Conservation (phyloP, 2,797 vertebrate genomes). For the Pogonophryne albipinna region DNA sequence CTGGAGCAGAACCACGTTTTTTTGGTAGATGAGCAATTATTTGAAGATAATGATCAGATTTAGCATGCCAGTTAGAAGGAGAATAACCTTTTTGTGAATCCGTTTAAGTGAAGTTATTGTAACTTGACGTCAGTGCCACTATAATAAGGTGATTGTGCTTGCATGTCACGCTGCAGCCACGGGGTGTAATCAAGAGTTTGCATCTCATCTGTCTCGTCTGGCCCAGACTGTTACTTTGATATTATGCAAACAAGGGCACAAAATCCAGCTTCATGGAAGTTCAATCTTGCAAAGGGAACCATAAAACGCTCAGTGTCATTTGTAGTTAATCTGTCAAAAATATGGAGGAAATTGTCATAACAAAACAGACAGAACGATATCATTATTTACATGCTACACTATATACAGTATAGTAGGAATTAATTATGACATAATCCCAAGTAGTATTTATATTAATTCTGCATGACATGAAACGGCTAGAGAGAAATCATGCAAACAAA, state of each 20-base stretch:
- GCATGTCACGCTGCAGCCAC: constrained; percentile 4
- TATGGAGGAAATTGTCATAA: background rate
- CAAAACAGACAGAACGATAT: background rate
- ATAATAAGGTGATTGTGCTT: background rate
- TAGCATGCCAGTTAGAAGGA: constrained; percentile 11
- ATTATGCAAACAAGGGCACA: constrained; percentile 5
- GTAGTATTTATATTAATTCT: background rate
- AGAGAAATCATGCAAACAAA: constrained; percentile 18
- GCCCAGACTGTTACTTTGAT: constrained; percentile 7
- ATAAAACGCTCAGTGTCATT: background rate
- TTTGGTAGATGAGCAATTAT: constrained; percentile 13
- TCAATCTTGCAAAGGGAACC: background rate
- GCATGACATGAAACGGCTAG: constrained; percentile 15
- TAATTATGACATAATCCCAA: constrained; percentile 3
- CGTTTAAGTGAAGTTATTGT: background rate
- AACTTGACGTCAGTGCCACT: background rate
- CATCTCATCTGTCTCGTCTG: constrained; percentile 15
- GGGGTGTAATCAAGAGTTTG: constrained; percentile 1
- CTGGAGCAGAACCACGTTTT: constrained; percentile 12
- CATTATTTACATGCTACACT: background rate
- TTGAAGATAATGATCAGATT: constrained; percentile 25
- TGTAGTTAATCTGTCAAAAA: background rate
- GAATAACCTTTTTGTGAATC: background rate
- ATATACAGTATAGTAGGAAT: background rate
- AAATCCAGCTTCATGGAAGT: constrained; percentile 2